Conservation (phyloP, 2,113 vertebrate species). For the Parus major region DNA sequence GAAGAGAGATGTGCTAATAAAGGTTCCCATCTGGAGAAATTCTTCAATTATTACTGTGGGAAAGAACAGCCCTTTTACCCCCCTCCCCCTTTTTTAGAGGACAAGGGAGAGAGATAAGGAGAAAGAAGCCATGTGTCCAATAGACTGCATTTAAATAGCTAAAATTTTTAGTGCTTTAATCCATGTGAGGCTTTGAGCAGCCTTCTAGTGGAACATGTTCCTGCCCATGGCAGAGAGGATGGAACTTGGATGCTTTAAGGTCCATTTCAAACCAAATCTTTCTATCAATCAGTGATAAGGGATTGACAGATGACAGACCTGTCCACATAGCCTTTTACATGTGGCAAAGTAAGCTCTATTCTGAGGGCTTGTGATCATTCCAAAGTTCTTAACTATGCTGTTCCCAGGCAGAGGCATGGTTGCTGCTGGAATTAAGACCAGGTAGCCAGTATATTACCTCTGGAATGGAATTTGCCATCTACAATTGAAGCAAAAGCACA, state of each 20-base stretch:
- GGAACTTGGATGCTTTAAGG: background rate
- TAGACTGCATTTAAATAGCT: background rate
- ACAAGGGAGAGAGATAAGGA: background rate
- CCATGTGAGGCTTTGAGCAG: background rate
- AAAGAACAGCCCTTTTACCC: background rate
- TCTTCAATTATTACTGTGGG: background rate
- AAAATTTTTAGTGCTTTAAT: background rate
- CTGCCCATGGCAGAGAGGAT: background rate
- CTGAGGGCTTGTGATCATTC: background rate
- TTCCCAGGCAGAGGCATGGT: fast-evolving
- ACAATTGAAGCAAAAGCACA: background rate
- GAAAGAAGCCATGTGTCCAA: background rate
- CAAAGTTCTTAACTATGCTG: background rate
- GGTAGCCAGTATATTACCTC: background rate
- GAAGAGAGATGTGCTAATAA: background rate
- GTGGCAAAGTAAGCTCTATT: background rate
- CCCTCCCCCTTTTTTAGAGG: fast-evolving
- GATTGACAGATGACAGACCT: background rate
- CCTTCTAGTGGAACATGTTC: background rate
- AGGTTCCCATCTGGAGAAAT: background rate
- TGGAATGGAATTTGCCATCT: background rate
- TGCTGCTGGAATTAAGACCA: background rate
- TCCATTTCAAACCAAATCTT: background rate
- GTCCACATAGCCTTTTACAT: background rate
- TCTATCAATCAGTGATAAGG: background rate